phyloP scores from a whole-genome alignment of 2,888 invertebrate genomes.

The Lordiphosa andalusiaca region DNA sequence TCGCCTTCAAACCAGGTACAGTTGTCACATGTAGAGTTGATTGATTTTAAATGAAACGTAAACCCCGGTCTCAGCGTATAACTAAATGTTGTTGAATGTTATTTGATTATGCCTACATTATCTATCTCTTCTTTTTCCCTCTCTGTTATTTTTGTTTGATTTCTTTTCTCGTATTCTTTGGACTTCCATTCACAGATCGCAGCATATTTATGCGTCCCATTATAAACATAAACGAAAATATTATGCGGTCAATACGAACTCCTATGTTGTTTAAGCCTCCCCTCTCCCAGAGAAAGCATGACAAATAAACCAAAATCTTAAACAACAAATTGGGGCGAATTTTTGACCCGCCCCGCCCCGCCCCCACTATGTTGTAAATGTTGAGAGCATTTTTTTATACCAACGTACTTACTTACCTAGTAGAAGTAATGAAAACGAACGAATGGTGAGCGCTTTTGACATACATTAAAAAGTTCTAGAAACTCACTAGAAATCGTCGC shows the following conservation, averaged over 20 bases:
- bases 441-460: constrained; percentile 53
- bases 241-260: constrained; percentile 77
- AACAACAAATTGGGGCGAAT: constrained; percentile 23
- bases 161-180: constrained; percentile 39
- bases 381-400: constrained; percentile 44
- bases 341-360: constrained; percentile 58
- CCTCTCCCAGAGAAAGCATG: constrained; percentile 38
- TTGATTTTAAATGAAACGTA: too few species aligned
- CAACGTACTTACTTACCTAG: constrained; percentile 35
- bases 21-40: too few species aligned
- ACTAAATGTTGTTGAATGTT: constrained; percentile 20
- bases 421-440: constrained; percentile 29
- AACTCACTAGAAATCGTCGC: constrained; percentile 36
- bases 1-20: too few species aligned
- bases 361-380: constrained; percentile 35
- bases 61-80: constrained; percentile 17
- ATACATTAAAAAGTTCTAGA: constrained; percentile 9
- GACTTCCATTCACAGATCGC: constrained; percentile 71
- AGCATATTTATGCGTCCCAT: constrained; percentile 77
- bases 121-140: constrained; percentile 44
- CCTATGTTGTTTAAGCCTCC: constrained; percentile 67
- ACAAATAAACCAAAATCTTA: constrained; percentile 20
- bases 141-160: constrained; percentile 27
- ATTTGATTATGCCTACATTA: constrained; percentile 52
- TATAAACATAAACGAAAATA: constrained; percentile 76